A percentile compares a stretch with the other conserved stretches of the same genome.
These are phyloP conservation scores for Empis livida DNA, from an alignment of 2,888 invertebrate species.

Conservation along the genomic window DNA sequence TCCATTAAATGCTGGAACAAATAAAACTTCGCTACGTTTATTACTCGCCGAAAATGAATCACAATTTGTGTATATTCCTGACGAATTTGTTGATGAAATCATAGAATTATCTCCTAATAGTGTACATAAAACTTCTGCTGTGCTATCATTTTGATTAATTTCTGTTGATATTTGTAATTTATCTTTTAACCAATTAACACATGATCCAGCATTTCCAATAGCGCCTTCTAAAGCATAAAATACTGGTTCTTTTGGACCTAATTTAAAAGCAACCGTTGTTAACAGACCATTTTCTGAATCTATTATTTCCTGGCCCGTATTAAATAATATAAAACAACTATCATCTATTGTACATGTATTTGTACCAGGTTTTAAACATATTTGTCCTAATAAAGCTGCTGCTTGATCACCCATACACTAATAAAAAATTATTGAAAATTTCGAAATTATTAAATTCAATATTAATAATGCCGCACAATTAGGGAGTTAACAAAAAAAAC, in stretches of 20 bases:
- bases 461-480: too few species aligned
- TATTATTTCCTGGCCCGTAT: slow-evolving; percentile 70
- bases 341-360: slow-evolving; percentile 94
- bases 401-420: slow-evolving; percentile 93
- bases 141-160: slow-evolving; percentile 29
- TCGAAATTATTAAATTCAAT: background rate
- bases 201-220: slow-evolving; percentile 73
- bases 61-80: slow-evolving; percentile 24
- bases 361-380: slow-evolving; percentile 75
- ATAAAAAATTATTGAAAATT: slow-evolving; percentile 15
- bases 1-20: slow-evolving; percentile 96
- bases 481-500: too few species aligned
- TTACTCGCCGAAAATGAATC: slow-evolving; percentile 25
- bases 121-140: slow-evolving; percentile 27
- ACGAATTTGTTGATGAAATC: slow-evolving; percentile 33
- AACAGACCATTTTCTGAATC: slow-evolving; percentile 77
- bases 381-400: slow-evolving; percentile 84
- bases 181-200: slow-evolving; percentile 80
- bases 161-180: slow-evolving; percentile 64
- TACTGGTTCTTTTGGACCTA: slow-evolving; percentile 57
- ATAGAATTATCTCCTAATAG: slow-evolving; percentile 31
- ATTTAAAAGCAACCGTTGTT: slow-evolving; percentile 82
- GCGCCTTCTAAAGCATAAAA: slow-evolving; percentile 87
- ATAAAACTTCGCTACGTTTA: slow-evolving; percentile 68
- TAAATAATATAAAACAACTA: slow-evolving; percentile 88